Conservation (phyloP, 2,113 vertebrate genomes). For the Eidolon helvum region DNA sequence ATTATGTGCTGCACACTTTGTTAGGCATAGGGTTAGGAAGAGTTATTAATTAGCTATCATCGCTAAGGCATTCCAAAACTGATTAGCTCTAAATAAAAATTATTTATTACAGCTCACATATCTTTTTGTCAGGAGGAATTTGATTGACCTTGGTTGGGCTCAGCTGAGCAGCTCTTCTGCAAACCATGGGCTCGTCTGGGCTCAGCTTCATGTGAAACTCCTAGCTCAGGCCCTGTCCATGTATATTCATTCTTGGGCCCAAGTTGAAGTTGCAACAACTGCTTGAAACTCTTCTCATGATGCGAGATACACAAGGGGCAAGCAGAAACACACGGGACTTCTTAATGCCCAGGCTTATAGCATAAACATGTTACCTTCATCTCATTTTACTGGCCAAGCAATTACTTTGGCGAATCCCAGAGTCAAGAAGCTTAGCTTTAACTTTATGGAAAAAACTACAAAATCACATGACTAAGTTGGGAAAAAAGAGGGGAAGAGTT, state of each 20-base stretch:
- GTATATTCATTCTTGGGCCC: neutral
- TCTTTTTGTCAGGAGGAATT: neutral
- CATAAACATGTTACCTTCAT: neutral
- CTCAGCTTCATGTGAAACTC: neutral
- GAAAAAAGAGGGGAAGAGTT: neutral
- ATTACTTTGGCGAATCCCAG: neutral
- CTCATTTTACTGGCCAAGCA: neutral
- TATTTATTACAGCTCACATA: neutral
- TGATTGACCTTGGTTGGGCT: neutral
- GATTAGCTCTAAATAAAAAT: neutral
- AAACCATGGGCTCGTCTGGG: neutral
- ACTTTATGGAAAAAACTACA: neutral
- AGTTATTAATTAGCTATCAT: neutral
- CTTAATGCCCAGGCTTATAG: neutral
- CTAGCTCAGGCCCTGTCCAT: neutral
- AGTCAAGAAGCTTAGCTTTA: neutral
- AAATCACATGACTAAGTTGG: neutral
- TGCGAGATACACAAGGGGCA: neutral
- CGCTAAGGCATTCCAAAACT: neutral
- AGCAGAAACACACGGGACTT: neutral
- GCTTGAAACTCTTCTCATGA: neutral
- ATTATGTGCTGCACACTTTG: neutral
- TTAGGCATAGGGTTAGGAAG: neutral
- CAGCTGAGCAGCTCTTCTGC: neutral
- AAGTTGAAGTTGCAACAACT: neutral